Conservation (phyloP, 2,888 invertebrate genomes). For the Bombylius discolor region DNA sequence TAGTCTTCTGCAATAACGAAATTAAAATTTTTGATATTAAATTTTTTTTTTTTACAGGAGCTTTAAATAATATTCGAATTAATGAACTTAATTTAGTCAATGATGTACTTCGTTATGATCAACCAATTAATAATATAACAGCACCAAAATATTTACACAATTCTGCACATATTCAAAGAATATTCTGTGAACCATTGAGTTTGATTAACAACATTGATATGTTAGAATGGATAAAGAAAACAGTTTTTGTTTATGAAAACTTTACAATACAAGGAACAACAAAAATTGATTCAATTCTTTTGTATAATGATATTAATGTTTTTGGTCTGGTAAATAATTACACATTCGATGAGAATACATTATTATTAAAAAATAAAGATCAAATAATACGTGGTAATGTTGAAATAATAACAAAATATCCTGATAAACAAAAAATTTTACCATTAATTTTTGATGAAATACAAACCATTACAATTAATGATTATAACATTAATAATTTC, state of each 20-base stretch:
- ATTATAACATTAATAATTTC: slow-evolving; percentile 28
- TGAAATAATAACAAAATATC: slow-evolving; percentile 20
- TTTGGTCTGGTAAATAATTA: slow-evolving; percentile 31
- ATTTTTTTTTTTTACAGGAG: slow-evolving; percentile 21
- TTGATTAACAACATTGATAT: slow-evolving; percentile 38
- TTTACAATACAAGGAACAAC: slow-evolving; percentile 38
- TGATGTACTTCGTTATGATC: slow-evolving; percentile 40
- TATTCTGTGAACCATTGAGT: slow-evolving; percentile 26
- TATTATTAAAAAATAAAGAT: slow-evolving; percentile 25
- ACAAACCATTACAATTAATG: slow-evolving; percentile 25
- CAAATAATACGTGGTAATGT: slow-evolving; percentile 23
- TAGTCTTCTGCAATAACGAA: not conserved
- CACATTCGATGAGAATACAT: slow-evolving; percentile 30
- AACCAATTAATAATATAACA: slow-evolving; percentile 31
- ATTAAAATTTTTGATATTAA: not conserved
- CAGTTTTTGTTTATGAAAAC: slow-evolving; percentile 32
- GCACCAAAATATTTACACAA: slow-evolving; percentile 33
- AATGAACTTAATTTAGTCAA: slow-evolving; percentile 40
- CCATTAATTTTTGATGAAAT: slow-evolving; percentile 26
- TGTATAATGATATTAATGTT: slow-evolving; percentile 26
- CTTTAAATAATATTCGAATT: slow-evolving; percentile 30
- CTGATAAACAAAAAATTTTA: slow-evolving; percentile 19
- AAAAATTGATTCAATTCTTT: slow-evolving; percentile 22
- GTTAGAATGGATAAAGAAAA: slow-evolving; percentile 36
- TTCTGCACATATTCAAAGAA: slow-evolving; percentile 29